Evolutionary conservation across 2,113 vertebrate species (phyloP).

Genomic region (Takifugu flavidus): DNA sequence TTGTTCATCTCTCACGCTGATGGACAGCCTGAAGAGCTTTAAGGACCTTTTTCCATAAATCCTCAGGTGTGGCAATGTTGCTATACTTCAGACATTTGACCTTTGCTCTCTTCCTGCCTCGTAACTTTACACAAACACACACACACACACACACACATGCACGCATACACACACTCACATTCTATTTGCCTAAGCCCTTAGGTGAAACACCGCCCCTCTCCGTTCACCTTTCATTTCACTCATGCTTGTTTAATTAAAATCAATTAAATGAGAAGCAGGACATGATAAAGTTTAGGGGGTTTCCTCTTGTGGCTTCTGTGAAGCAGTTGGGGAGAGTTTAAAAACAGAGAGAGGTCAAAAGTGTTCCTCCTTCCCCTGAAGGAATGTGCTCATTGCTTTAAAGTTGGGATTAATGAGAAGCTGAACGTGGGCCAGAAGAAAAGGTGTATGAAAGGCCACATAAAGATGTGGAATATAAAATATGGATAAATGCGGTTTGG

Average conservation of each 20-base stretch:
- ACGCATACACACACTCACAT: constrained; percentile 8
- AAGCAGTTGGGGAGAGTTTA: not conserved
- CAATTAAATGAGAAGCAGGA: not conserved
- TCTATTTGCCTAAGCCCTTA: constrained; percentile 5
- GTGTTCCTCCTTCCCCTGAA: constrained; percentile 31
- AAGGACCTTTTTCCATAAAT: constrained; percentile 30
- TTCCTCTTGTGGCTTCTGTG: constrained; percentile 12
- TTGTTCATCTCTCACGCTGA: not conserved
- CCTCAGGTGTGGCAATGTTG: constrained; percentile 67
- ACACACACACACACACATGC: constrained; percentile 13
- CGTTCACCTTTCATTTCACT: constrained; percentile 13
- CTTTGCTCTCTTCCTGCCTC: constrained; percentile 32
- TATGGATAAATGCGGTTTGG: no score
- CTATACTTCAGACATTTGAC: constrained; percentile 57
- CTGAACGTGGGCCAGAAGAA: constrained; percentile 33
- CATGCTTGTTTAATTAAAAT: constrained; percentile 35
- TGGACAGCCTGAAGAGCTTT: constrained; percentile 7
- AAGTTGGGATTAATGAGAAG: constrained; percentile 58
- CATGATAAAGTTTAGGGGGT: constrained; percentile 39
- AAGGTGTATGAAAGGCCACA: no score
- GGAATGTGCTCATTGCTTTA: constrained; percentile 57
- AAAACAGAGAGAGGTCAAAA: constrained; percentile 5
- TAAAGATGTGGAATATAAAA: no score
- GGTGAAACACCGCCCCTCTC: constrained; percentile 39
- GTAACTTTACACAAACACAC: constrained; percentile 6